A percentile compares a stretch with the other conserved stretches of the same genome.
Conservation (phyloP, 2,113 vertebrate species). For the Xyliphius kryptos region DNA sequence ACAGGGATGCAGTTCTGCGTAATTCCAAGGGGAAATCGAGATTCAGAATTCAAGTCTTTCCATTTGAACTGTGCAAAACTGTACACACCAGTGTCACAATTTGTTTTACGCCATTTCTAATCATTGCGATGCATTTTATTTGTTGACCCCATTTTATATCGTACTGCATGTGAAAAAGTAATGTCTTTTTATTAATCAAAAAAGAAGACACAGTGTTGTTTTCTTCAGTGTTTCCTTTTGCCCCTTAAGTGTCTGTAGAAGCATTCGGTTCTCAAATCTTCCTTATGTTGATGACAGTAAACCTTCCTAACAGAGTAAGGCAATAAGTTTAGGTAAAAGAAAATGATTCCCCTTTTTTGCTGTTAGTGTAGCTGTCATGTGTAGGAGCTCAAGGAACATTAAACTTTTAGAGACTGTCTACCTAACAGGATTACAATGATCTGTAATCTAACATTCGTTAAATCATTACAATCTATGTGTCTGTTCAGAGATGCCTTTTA, state of each 20-base stretch:
- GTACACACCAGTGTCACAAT: slow-evolving; percentile 40
- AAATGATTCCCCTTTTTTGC: slow-evolving; percentile 37
- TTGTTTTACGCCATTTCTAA: slow-evolving; percentile 31
- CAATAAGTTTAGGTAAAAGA: slow-evolving; percentile 51
- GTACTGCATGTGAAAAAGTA: slow-evolving; percentile 39
- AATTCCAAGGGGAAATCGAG: slow-evolving; percentile 18
- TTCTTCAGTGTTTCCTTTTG: slow-evolving; percentile 31
- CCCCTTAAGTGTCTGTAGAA: slow-evolving; percentile 41
- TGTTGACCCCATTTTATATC: slow-evolving; percentile 25
- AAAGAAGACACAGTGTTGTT: slow-evolving; percentile 52
- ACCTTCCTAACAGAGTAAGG: slow-evolving; percentile 52
- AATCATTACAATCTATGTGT: slow-evolving; percentile 51
- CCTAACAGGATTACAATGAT: slow-evolving; percentile 27
- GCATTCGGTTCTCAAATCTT: slow-evolving; percentile 45
- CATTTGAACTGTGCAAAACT: slow-evolving; percentile 45
- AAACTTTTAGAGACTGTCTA: slow-evolving; percentile 11
- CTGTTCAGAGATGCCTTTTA: slow-evolving; percentile 15
- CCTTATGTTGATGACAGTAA: slow-evolving; percentile 47
- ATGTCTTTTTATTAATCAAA: slow-evolving; percentile 39
- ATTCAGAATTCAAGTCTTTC: slow-evolving; percentile 43
- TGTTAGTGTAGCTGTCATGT: slow-evolving; percentile 17
- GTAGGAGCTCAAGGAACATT: slow-evolving; percentile 30
- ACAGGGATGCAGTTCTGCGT: slow-evolving; percentile 21
- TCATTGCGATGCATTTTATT: slow-evolving; percentile 18
- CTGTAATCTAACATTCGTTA: slow-evolving; percentile 46